phyloP scores from a whole-genome alignment of 2,797 vertebrate genomes.

The Gymnothorax reevesii region DNA sequence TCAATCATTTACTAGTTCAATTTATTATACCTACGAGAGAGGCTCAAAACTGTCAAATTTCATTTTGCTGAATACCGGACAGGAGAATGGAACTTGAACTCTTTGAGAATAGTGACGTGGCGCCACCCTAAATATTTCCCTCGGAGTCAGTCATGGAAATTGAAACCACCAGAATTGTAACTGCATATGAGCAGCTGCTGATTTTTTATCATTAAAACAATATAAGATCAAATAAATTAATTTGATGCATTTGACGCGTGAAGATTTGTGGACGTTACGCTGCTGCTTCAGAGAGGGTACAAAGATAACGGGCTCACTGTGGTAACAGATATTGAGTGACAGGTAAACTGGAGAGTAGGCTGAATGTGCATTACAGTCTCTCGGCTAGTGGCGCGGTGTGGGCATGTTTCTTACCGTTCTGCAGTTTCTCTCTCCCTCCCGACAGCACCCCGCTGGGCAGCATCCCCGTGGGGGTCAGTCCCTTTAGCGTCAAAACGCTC shows the following conservation, averaged over 20 bases:
- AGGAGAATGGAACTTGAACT: too few relatives aligned
- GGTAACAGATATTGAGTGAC: background rate
- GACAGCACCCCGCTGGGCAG: constrained; percentile 96
- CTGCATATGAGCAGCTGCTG: too few relatives aligned
- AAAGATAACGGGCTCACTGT: background rate
- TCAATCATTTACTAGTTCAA: background rate
- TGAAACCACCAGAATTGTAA: too few relatives aligned
- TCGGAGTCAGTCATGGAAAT: too few relatives aligned
- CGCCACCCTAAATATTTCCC: background rate
- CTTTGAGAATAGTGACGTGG: background rate
- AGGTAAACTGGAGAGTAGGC: background rate
- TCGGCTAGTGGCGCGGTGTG: background rate
- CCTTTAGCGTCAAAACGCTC: constrained; percentile 96
- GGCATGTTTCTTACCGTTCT: constrained; percentile 85
- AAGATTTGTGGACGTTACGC: background rate
- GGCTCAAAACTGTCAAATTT: background rate
- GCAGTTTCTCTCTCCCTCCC: constrained; percentile 95
- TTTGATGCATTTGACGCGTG: too few relatives aligned
- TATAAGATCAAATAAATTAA: too few relatives aligned
- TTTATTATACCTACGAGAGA: background rate
- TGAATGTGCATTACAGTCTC: too few relatives aligned
- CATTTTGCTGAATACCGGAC: background rate
- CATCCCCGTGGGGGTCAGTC: constrained; percentile 97
- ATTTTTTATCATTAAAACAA: too few relatives aligned
- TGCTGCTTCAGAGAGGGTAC: background rate